These are phyloP conservation scores for Spatula versicolor DNA, from an alignment of 2,797 vertebrate genomes.

Conservation along the genomic window DNA sequence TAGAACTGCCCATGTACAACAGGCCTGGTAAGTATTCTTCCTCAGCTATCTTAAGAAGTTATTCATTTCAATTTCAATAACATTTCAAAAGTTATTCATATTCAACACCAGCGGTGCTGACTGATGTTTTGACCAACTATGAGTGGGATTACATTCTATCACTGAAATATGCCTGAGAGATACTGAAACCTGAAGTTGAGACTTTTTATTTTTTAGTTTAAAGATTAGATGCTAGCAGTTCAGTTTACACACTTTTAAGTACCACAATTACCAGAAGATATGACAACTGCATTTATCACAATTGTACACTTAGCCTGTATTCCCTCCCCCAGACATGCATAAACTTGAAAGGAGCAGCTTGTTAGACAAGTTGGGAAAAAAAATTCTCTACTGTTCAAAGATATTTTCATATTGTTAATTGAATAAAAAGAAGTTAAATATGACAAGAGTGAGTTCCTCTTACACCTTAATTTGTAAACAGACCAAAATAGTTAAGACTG, in stretches of 20 bases:
- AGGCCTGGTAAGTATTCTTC: background rate
- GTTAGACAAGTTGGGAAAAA: background rate
- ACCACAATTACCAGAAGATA: background rate
- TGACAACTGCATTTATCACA: background rate
- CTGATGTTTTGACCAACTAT: background rate
- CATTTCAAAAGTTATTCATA: no score
- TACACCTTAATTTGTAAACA: background rate
- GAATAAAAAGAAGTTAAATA: background rate
- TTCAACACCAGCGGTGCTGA: background rate
- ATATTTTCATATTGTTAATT: background rate
- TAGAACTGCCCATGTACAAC: background rate
- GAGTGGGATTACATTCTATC: background rate
- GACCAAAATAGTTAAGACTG: background rate
- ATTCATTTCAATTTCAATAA: no score
- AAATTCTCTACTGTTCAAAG: background rate
- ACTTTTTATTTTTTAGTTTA: background rate
- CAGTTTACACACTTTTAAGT: background rate
- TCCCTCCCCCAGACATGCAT: background rate
- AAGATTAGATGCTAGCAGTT: background rate
- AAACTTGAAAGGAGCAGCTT: background rate
- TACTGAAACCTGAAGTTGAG: background rate
- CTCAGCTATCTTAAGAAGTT: background rate
- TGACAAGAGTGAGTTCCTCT: background rate
- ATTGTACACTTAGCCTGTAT: background rate
- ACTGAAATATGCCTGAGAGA: background rate